Conservation (phyloP, 2,888 invertebrate species). For the Harpalus rufipes region DNA sequence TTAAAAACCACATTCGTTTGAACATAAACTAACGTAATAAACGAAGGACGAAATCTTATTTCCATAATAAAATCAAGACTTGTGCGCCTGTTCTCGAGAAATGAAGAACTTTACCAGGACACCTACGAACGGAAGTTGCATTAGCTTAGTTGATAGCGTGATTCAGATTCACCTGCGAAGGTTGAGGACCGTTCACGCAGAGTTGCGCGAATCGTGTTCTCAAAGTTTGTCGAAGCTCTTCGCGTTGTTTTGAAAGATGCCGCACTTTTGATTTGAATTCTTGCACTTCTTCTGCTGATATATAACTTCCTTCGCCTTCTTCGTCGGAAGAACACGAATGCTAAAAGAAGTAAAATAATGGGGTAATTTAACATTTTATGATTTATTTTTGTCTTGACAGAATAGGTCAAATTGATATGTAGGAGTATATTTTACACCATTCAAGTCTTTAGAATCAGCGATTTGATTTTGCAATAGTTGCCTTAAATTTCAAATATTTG, state of each 20-base stretch:
- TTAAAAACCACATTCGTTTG: slow-evolving; percentile 8
- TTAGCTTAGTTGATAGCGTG: slow-evolving; percentile 55
- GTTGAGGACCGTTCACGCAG: slow-evolving; percentile 80
- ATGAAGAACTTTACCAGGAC: slow-evolving; percentile 71
- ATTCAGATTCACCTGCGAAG: slow-evolving; percentile 35
- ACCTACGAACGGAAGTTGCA: slow-evolving; percentile 71
- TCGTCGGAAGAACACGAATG: slow-evolving; percentile 89
- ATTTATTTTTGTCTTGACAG: too few relatives aligned
- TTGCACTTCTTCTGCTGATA: slow-evolving; percentile 92
- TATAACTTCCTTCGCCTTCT: slow-evolving; percentile 84
- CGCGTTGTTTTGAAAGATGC: slow-evolving; percentile 88
- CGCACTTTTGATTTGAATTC: slow-evolving; percentile 90
- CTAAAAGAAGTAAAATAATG: slow-evolving; percentile 75
- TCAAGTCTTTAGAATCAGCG: too few relatives aligned
- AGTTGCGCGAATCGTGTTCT: slow-evolving; percentile 90
- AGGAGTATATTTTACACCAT: too few relatives aligned
- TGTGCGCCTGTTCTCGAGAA: slow-evolving; percentile 53
- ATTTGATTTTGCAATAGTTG: too few relatives aligned
- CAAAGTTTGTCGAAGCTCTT: slow-evolving; percentile 89
- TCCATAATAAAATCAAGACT: slow-evolving; percentile 36
- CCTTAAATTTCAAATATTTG: too few relatives aligned
- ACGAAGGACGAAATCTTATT: slow-evolving; percentile 8
- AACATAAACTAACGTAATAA: slow-evolving; percentile 21
- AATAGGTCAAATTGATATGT: too few relatives aligned
- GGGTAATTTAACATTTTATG: too few relatives aligned